Conservation (phyloP, 2,113 vertebrate genomes). For the Pteronura brasiliensis region DNA sequence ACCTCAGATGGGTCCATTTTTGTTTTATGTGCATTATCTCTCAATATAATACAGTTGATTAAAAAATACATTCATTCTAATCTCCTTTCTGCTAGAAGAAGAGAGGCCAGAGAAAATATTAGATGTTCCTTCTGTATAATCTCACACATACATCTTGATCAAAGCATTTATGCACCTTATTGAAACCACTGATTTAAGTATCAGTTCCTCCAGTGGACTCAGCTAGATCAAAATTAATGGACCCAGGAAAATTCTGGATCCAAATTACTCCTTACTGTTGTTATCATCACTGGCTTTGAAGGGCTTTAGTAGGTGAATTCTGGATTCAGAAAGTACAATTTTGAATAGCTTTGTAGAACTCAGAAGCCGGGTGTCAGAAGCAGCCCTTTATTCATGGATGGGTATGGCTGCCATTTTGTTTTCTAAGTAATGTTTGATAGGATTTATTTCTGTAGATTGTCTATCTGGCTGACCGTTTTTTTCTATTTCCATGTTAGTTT, state of each 20-base stretch:
- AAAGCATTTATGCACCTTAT: not conserved
- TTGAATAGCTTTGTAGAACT: not conserved
- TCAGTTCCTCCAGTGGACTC: not conserved
- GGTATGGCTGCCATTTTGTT: not conserved
- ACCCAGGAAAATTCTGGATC: not conserved
- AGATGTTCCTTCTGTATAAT: not conserved
- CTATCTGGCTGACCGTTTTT: not conserved
- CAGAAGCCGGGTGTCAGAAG: not conserved
- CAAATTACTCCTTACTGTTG: not conserved
- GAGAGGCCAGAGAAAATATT: not conserved
- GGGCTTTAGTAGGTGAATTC: not conserved
- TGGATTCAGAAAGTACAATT: not conserved
- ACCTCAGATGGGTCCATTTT: not conserved
- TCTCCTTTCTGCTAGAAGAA: not conserved
- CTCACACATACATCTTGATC: not conserved
- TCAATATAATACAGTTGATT: not conserved
- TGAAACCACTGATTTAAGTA: not conserved
- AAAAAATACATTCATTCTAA: not conserved
- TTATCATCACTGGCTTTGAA: not conserved
- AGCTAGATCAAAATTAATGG: not conserved
- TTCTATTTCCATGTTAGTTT: not conserved
- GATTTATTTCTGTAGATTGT: not conserved
- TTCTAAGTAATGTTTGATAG: not conserved
- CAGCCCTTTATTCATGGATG: not conserved
- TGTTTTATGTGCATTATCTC: not conserved